Conservation (phyloP, 2,888 invertebrate genomes). For the Chrysodeixis includens region DNA sequence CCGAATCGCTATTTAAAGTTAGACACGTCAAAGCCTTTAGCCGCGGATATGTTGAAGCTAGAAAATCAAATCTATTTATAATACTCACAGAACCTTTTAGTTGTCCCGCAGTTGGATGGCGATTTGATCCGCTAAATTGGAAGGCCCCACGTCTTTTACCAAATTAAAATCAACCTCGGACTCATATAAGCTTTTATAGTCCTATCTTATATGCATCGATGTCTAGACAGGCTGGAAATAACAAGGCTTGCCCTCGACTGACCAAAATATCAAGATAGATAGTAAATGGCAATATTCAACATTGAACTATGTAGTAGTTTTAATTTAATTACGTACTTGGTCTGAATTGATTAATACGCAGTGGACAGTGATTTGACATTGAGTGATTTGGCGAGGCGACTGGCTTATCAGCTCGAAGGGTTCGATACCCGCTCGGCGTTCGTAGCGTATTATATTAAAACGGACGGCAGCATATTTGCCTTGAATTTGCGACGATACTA, state of each 20-base stretch:
- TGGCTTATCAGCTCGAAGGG: neutral
- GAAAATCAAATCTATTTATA: neutral
- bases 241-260: neutral
- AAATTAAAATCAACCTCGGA: neutral
- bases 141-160: neutral
- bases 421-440: neutral
- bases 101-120: neutral
- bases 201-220: neutral
- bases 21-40: neutral
- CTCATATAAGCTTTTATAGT: neutral
- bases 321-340: slow-evolving; percentile 7
- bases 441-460: neutral
- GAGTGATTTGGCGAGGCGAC: neutral
- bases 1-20: neutral
- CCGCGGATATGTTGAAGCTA: neutral
- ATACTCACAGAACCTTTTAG: neutral
- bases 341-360: slow-evolving; percentile 13
- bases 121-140: neutral
- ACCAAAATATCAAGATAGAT: neutral
- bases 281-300: neutral
- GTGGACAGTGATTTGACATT: slow-evolving; percentile 17
- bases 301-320: neutral
- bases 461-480: neutral
- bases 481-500: neutral
- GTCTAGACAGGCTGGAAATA: neutral